Evolutionary conservation across 2,888 invertebrate species (phyloP).

Genomic region (Allophyes oxyacanthae): DNA sequence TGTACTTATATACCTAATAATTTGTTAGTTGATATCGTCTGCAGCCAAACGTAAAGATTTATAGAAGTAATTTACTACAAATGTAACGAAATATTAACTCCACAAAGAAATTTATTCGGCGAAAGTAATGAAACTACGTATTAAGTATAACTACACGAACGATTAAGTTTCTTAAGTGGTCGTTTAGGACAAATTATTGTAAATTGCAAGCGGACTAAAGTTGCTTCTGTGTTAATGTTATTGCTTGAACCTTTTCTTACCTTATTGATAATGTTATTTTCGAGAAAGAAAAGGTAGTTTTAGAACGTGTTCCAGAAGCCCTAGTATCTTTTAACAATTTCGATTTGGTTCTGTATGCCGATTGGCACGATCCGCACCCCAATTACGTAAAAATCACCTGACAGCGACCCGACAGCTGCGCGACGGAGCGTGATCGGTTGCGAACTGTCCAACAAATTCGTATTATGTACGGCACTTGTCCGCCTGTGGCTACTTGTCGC

Average conservation of each 20-base stretch:
- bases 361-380: no score
- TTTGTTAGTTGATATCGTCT: not conserved
- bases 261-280: not conserved
- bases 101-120: slow-evolving; percentile 23
- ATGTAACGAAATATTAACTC: not conserved
- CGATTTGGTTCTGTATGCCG: no score
- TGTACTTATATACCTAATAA: no score
- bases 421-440: no score
- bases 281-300: not conserved
- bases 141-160: slow-evolving; percentile 35
- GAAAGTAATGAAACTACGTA: slow-evolving; percentile 29
- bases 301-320: no score
- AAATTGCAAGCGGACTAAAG: slow-evolving; percentile 25
- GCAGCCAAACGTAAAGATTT: not conserved
- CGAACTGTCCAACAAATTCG: no score
- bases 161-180: slow-evolving; percentile 32
- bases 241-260: slow-evolving; percentile 10
- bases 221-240: slow-evolving; percentile 20
- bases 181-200: slow-evolving; percentile 38
- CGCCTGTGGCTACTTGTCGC: no score
- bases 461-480: no score
- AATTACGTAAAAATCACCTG: no score
- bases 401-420: no score
- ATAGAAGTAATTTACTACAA: slow-evolving; percentile 13
- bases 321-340: no score